Base-by-base conservation (phyloP, 2,888 invertebrate species). In the Prionchulus punctatus region DNA sequence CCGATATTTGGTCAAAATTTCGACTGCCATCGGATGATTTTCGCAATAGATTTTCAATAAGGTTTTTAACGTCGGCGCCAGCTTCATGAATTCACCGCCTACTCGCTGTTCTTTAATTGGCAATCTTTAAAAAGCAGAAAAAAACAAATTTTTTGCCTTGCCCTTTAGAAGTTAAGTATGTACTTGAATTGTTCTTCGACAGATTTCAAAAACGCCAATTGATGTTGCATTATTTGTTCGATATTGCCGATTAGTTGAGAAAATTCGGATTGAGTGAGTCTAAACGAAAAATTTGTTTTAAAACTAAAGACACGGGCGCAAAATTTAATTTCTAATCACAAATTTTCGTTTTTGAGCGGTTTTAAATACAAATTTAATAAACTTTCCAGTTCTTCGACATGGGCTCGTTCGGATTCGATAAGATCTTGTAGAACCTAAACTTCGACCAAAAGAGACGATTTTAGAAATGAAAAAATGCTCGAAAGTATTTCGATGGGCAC, bases 1-100 rank as follows among this genome's bases (percentile, higher is more conserved):
- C 90, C 86, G 88, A 72, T 86, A 85, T 72, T 85, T 85, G 72
- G 91, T 91, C 64, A 98, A 79, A 65, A 94, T 82, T 69, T 86
- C 85, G 50, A 91, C 91, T 61, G 92, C 92, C 73, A 82, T 81
- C 0, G 96, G 96, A 79, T 98, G 96, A 62, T 87, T 82, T 57
- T 83, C 81, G 74, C 94, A 94, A 73, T 96, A 98, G 18, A 79
- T 78, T 67, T 84, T 82, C 72, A 94, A 89, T 15, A 89, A 82
- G 62, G 79, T 76, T 74, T 91, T 89, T 45, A 78, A 60, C 51
- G 68, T 68, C 4, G 73, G 69, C 12, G 77, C 78, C 50, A 72
- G 82, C 58, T 83, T 83, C 58, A 98, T 75, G 72, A 96, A 92
- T 15, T 91, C 76, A 63, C 86, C 88, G 1, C 98, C 98, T 23